phyloP scores from a whole-genome alignment of 2,888 invertebrate species.

The Platerodrilus igneus region DNA sequence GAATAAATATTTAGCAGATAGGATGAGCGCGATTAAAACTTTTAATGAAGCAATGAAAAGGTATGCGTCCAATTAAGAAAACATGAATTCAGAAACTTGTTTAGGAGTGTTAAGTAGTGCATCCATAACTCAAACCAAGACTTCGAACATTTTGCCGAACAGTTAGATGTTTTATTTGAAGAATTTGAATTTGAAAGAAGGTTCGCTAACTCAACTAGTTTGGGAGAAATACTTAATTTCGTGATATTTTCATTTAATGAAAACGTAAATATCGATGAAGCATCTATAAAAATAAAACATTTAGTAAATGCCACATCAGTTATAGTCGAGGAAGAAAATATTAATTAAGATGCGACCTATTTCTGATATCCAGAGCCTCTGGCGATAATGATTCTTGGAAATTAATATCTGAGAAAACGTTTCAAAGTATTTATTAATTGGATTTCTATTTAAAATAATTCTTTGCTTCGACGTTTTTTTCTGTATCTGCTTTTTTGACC shows the following conservation, averaged over 20 bases:
- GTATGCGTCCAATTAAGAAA: slow-evolving; percentile 6
- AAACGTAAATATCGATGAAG: background rate
- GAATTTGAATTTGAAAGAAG: slow-evolving; percentile 1
- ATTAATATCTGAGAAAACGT: background rate
- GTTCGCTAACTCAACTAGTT: no score
- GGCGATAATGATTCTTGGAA: background rate
- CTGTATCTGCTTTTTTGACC: slow-evolving; percentile 7
- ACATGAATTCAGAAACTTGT: slow-evolving; percentile 3
- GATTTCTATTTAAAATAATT: slow-evolving; percentile 2
- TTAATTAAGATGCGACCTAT: slow-evolving; percentile 5
- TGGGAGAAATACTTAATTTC: slow-evolving; percentile 4
- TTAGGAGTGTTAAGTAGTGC: background rate
- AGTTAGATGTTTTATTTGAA: no score
- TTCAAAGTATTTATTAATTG: background rate
- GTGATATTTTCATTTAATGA: background rate
- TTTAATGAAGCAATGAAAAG: background rate
- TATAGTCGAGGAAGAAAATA: background rate
- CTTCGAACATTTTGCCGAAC: background rate
- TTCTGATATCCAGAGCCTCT: slow-evolving; percentile 1
- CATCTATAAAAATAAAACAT: background rate
- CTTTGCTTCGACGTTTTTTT: slow-evolving; percentile 11
- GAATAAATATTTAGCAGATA: slow-evolving; percentile 7
- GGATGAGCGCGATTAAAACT: no score
- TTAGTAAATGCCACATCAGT: slow-evolving; percentile 1
- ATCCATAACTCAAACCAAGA: background rate